phyloP scores from a whole-genome alignment of 2,888 invertebrate genomes.

The Ormyrus thymus region DNA sequence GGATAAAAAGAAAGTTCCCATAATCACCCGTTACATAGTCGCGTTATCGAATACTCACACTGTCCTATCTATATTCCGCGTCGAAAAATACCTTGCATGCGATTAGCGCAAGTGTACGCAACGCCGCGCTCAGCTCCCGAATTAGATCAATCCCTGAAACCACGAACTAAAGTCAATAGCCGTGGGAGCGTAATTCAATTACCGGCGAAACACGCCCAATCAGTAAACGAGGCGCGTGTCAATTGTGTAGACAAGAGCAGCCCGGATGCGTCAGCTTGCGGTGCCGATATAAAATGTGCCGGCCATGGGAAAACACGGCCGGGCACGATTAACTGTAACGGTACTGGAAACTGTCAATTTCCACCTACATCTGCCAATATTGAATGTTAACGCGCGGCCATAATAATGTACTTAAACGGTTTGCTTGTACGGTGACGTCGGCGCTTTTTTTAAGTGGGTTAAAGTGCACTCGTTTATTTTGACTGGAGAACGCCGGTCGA shows the following conservation, averaged over 20 bases:
- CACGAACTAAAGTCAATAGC: not conserved
- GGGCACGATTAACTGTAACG: slow-evolving; percentile 29
- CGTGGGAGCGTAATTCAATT: not conserved
- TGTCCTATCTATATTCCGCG: too few relatives aligned
- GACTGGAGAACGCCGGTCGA: too few relatives aligned
- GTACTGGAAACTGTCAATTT: slow-evolving; percentile 39
- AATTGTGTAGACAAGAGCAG: slow-evolving; percentile 9
- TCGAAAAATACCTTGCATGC: too few relatives aligned
- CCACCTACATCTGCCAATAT: slow-evolving; percentile 39
- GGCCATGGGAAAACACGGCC: slow-evolving; percentile 34
- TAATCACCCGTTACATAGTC: too few relatives aligned
- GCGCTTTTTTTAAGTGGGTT: slow-evolving; percentile 1
- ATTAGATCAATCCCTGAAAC: too few relatives aligned
- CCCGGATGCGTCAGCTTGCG: slow-evolving; percentile 8
- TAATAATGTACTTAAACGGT: slow-evolving; percentile 9
- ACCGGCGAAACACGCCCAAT: not conserved
- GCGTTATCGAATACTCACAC: too few relatives aligned
- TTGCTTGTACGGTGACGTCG: slow-evolving; percentile 26
- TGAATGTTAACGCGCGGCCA: slow-evolving; percentile 26
- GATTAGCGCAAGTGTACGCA: too few relatives aligned
- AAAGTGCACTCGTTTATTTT: too few relatives aligned
- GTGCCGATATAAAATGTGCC: slow-evolving; percentile 35
- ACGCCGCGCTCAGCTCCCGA: too few relatives aligned
- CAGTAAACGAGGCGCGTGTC: slow-evolving; percentile 20
- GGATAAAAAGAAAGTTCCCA: too few relatives aligned